Percentiles rank a stretch among this genome's conserved stretches.
Conservation (phyloP, 37 sponge, comb jelly and placozoan species). For the Beroe forskalii region DNA sequence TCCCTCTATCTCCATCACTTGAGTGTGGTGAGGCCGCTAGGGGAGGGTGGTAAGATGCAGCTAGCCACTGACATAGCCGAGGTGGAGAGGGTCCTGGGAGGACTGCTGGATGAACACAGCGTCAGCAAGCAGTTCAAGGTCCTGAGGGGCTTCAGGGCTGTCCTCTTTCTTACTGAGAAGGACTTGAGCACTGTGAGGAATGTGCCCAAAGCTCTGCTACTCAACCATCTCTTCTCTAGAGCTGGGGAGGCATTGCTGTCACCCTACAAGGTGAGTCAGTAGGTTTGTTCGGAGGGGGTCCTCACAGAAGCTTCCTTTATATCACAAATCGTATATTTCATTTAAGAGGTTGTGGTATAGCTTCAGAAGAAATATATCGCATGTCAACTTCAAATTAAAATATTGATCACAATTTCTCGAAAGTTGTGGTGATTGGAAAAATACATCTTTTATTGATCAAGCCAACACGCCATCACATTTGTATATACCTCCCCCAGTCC, state of each 20-base stretch:
- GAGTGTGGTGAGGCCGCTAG: conserved; percentile 85
- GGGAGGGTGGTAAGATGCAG: conserved; percentile 87
- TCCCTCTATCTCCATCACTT: conserved; percentile 82
- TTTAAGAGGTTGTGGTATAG: too few species aligned
- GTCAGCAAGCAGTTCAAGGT: not conserved
- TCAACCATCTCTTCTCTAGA: conserved; percentile 56
- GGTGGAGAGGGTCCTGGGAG: conserved; percentile 67
- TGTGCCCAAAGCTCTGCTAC: not conserved
- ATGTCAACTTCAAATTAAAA: too few species aligned
- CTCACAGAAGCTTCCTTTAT: too few species aligned
- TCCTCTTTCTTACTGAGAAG: conserved; percentile 8
- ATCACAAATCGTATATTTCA: too few species aligned
- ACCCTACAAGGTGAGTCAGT: conserved; percentile 40
- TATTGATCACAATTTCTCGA: too few species aligned
- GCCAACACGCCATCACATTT: too few species aligned
- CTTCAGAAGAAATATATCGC: too few species aligned
- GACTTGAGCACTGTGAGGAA: conserved; percentile 38
- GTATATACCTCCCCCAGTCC: too few species aligned
- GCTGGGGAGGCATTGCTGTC: conserved; percentile 23
- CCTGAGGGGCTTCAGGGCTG: conserved; percentile 27
- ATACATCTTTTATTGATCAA: too few species aligned
- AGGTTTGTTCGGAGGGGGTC: too few species aligned
- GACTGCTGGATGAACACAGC: not conserved
- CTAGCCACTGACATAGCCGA: conserved; percentile 95
- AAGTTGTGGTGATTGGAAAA: too few species aligned